A percentile compares a stretch with the other conserved stretches of the same genome.
These are phyloP conservation scores for Ceryle rudis DNA, from an alignment of 2,797 vertebrate genomes.

Conservation along the genomic window DNA sequence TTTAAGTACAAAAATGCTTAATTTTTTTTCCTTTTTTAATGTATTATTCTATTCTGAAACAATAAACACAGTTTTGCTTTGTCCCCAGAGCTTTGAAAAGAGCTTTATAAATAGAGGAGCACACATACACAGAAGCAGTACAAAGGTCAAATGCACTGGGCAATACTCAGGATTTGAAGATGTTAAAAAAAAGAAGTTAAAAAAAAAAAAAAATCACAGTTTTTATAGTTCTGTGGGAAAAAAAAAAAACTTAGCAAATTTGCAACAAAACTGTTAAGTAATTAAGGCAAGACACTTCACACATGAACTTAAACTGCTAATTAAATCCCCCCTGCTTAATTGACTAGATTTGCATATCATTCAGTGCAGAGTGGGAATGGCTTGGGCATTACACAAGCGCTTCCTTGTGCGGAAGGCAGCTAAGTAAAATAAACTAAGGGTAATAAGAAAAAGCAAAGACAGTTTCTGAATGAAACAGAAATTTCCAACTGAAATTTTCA, in stretches of 20 bases:
- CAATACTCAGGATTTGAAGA: conserved; percentile 53
- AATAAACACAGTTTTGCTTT: neutral
- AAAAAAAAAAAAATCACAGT: conserved; percentile 76
- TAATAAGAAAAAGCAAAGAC: neutral
- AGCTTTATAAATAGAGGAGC: neutral
- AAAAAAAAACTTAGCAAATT: conserved; percentile 82
- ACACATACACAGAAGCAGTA: neutral
- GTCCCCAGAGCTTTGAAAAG: neutral
- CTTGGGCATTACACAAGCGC: conserved; percentile 58
- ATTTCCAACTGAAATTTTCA: neutral
- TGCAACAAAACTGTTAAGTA: conserved; percentile 87
- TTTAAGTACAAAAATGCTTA: neutral
- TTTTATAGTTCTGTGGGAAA: conserved; percentile 79
- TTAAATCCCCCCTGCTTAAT: conserved; percentile 89
- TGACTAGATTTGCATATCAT: conserved; percentile 88
- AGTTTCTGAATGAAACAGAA: neutral
- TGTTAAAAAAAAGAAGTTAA: neutral
- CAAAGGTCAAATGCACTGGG: conserved; percentile 51
- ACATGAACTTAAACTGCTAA: conserved; percentile 89
- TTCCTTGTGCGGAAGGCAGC: conserved; percentile 28
- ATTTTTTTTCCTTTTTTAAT: neutral
- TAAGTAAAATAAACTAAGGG: conserved; percentile 1
- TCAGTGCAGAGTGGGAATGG: conserved; percentile 77
- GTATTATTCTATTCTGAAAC: neutral
- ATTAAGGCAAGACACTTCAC: conserved; percentile 87